Evolutionary conservation across 2,888 invertebrate species (phyloP).

Genomic region (Leucophenga maculata): DNA sequence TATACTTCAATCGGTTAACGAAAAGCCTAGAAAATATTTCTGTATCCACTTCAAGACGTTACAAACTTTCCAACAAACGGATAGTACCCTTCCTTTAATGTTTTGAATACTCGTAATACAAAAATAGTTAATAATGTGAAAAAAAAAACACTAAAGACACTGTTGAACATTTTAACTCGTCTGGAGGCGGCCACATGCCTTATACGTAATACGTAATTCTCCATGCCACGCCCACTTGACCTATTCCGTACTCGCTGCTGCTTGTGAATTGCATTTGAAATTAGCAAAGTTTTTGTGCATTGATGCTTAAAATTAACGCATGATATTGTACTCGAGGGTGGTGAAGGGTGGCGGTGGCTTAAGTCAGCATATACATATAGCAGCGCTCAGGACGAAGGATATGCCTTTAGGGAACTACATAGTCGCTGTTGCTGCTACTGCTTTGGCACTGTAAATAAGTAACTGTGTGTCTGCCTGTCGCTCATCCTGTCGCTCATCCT

Average conservation of each 20-base stretch:
- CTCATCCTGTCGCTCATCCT: no score
- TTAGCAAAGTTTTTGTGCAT: constrained; percentile 10
- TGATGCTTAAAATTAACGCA: constrained; percentile 21
- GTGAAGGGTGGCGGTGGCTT: no score
- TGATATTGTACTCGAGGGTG: constrained; percentile 7
- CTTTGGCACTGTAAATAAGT: no score
- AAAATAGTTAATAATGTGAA: no score
- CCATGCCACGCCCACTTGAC: constrained; percentile 3
- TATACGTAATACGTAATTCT: neutral
- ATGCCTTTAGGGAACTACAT: no score
- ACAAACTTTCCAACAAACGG: no score
- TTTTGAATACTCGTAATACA: no score
- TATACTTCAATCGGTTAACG: no score
- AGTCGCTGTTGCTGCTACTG: neutral
- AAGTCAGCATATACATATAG: no score
- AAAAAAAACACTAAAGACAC: neutral
- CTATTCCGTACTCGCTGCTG: neutral
- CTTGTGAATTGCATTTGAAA: constrained; percentile 12
- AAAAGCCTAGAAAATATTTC: no score
- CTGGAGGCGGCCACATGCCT: neutral
- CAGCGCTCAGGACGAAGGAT: constrained; percentile 6
- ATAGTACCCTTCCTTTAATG: no score
- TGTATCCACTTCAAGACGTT: no score
- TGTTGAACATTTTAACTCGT: neutral
- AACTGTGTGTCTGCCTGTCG: neutral